A percentile compares a stretch with the other conserved stretches of the same genome.
phyloP scores from a whole-genome alignment of 2,113 vertebrate species.

The Grammomys dolichurus region DNA sequence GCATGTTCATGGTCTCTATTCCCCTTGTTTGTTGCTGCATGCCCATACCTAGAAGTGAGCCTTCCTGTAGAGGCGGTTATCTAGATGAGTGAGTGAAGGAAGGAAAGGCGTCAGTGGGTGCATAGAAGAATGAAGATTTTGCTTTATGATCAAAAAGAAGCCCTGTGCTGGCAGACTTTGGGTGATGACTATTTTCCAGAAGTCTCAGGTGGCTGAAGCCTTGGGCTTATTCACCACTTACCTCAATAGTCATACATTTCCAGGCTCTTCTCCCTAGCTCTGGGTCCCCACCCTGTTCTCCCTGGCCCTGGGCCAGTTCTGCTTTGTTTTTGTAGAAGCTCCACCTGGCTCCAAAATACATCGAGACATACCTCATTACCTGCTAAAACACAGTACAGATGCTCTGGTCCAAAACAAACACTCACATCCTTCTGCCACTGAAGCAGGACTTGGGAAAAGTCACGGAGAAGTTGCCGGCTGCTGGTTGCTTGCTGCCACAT shows the following conservation, averaged over 20 bases:
- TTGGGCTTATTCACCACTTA: neutral
- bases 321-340: neutral
- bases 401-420: slow-evolving; percentile 7
- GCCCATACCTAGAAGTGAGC: neutral
- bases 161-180: neutral
- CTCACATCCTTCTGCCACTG: neutral
- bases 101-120: neutral
- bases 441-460: neutral
- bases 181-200: neutral
- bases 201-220: neutral
- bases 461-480: neutral
- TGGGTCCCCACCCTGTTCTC: neutral
- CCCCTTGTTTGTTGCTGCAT: neutral
- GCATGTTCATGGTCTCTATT: neutral
- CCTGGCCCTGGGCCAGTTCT: neutral
- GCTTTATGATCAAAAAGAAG: neutral
- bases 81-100: neutral
- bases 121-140: neutral
- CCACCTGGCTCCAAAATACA: slow-evolving; percentile 15
- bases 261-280: neutral
- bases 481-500: neutral
- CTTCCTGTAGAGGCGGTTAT: neutral
- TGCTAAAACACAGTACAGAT: neutral
- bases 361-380: neutral
- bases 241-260: neutral